Base-by-base conservation (phyloP, 2,113 vertebrate genomes). In the Balaeniceps rex region DNA sequence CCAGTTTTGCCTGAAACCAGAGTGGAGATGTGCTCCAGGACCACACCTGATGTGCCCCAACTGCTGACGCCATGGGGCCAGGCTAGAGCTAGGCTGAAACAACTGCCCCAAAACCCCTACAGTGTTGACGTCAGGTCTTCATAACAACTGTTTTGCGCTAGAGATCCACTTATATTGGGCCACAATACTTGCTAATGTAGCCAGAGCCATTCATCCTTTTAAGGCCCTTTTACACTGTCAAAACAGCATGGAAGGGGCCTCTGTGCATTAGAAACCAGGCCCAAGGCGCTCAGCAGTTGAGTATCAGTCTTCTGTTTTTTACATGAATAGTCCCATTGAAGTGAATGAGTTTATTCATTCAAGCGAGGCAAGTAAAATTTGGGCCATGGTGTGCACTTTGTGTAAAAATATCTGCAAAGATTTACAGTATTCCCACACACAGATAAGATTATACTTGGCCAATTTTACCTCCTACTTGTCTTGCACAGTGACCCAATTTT, bases 281-380 rank as follows among this genome's bases (percentile, higher is more conserved):
- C 94, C 93, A 97, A 95, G 91, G 95, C 91, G 55, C 89, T 90
- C 87, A 6, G 95, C 89, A 68, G 93, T 46, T 36, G 87, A 96
- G 96, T 93, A 97, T 97, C 95, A 91, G 89, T 80, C 94, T 87
- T 96, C 96, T 97, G 96, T 93, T 93, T 96, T 94, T 91, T 93
- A 90, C 89, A 96, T 97, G 97, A 97, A 97, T 96, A 96, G 96
- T 97, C 87, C 81, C 78, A 96, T 95, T 97, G 96, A 97, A 93
- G 75, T 97, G 95, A 97, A 97, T 96, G 96, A 91, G 90, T 97
- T 97, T 95, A 95, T 97, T 97, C 93, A 97, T 95, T 91, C 87
- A 94, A 97, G 84, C 79, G 95, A 97, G 90, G 94, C 93, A 96
- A 97, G 96, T 90, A 95, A 95, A 95, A 97, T 97, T 95, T 96